Base-by-base conservation (phyloP, 2,888 invertebrate species). In the Anagyrus pseudococci region DNA sequence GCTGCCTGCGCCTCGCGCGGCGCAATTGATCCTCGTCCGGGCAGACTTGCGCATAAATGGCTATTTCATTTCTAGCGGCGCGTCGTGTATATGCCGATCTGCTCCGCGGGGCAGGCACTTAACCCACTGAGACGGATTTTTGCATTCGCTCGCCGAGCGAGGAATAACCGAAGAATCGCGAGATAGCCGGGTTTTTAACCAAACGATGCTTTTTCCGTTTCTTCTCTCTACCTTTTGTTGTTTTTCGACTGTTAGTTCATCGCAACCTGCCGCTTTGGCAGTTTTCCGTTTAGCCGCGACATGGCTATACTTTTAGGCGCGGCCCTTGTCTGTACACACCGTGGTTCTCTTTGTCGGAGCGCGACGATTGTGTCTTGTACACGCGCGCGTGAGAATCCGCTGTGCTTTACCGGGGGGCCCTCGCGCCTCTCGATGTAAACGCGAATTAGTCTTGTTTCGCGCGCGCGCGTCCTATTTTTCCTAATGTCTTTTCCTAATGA, bases 21-120 rank as follows among this genome's bases (percentile, higher is more conserved):
- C 53, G 44, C 58, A 64, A 64, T 64, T 59, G 63, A 64, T 55
- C 50, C 54, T 46, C 50, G 20, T 47, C 55, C 37, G 53, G 46
- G 37, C 44, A 49, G 50, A 46, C 55, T 58, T 40, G 55, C 63
- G 55, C 55, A 56, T 56, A 64, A 59, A 52, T 25, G 59, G 41
- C 17, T 29, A 47, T 50, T 64, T 50, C 47, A 56, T 4, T 58
- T 50, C 46, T 55, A 58, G 49, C 54, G 37, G 58, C 48, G 40
- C 41, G 13, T 26, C 22, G 26, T 7, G 8, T 49, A 29, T 17
- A 17, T 17, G 20, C n/a, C 10, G 8, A 26, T 10, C 8, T 22
- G 29, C 10, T 2, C 43, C 43, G 25, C 29, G 29, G 19, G 4
- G 52, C 56, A 52, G 6, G 29, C 29, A 10, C 50, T 59, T 59